phyloP scores from a whole-genome alignment of 1,140 invertebrate species.

The Ladona fulva region DNA sequence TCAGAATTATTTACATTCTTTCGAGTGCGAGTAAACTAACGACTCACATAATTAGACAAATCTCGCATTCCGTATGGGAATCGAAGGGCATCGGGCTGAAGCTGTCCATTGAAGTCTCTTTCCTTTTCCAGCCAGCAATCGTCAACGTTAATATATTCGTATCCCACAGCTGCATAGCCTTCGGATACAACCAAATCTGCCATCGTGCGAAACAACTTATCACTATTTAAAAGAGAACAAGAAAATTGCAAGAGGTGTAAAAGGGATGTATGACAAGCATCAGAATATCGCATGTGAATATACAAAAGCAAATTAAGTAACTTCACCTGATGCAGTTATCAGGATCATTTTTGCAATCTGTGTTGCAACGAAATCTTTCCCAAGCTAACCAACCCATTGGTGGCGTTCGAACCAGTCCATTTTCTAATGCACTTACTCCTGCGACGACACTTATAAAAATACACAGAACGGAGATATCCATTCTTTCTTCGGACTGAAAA shows the following conservation, averaged over 20 bases:
- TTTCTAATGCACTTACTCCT: slow-evolving; percentile 34
- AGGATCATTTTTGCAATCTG: slow-evolving; percentile 55
- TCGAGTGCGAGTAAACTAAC: no score
- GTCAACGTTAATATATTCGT: slow-evolving; percentile 50
- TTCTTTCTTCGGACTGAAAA: not conserved
- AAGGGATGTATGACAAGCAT: not conserved
- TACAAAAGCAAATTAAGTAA: not conserved
- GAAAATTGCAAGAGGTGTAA: slow-evolving; percentile 20
- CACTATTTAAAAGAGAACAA: slow-evolving; percentile 35
- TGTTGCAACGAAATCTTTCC: slow-evolving; percentile 61
- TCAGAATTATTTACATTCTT: not conserved
- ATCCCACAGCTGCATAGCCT: slow-evolving; percentile 47
- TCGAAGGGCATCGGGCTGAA: slow-evolving; percentile 43
- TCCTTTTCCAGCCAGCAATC: slow-evolving; percentile 50
- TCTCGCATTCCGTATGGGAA: slow-evolving; percentile 52
- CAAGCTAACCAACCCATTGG: slow-evolving; percentile 77
- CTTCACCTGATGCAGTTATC: slow-evolving; percentile 55
- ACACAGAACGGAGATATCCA: not conserved
- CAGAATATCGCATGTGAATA: not conserved
- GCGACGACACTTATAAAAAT: not conserved
- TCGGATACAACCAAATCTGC: slow-evolving; percentile 45
- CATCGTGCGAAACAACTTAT: slow-evolving; percentile 44
- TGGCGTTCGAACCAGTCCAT: slow-evolving; percentile 48
- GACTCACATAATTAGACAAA: slow-evolving; percentile 48
- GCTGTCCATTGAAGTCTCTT: slow-evolving; percentile 38